These are phyloP conservation scores for Reinhardtius hippoglossoides DNA, from an alignment of 2,113 vertebrate genomes.

Conservation along the genomic window DNA sequence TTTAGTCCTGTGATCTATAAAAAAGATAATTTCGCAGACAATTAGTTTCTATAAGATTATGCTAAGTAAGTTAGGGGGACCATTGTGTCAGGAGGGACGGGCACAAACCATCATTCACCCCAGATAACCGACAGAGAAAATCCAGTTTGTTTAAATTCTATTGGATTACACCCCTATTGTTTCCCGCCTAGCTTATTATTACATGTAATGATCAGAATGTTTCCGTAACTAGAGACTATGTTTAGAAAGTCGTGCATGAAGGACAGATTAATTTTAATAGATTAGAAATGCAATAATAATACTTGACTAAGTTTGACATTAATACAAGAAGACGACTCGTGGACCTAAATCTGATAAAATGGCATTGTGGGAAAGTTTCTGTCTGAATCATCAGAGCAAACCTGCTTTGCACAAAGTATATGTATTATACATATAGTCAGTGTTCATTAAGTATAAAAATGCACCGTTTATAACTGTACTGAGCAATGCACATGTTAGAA, in stretches of 20 bases:
- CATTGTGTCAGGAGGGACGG: slow-evolving; percentile 59
- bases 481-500: too few species aligned
- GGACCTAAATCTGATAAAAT: not conserved
- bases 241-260: slow-evolving; percentile 29
- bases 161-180: slow-evolving; percentile 61
- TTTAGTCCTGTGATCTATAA: slow-evolving; percentile 45
- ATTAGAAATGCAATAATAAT: not conserved
- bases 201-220: slow-evolving; percentile 43
- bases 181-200: slow-evolving; percentile 56
- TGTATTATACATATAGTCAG: not conserved
- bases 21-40: slow-evolving; percentile 54
- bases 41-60: slow-evolving; percentile 60
- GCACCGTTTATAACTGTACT: too few species aligned
- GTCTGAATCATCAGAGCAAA: not conserved
- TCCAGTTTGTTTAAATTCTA: slow-evolving; percentile 65
- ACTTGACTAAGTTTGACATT: not conserved
- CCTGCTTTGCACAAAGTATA: not conserved
- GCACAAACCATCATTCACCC: slow-evolving; percentile 66
- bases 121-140: slow-evolving; percentile 62
- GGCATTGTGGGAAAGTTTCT: not conserved
- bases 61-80: slow-evolving; percentile 62
- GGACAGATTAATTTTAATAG: not conserved
- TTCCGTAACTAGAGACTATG: slow-evolving; percentile 45
- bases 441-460: not conserved
- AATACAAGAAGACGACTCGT: not conserved